Evolutionary conservation across 2,113 vertebrate genomes (phyloP).

Genomic region (Pelvicachromis taeniatus): DNA sequence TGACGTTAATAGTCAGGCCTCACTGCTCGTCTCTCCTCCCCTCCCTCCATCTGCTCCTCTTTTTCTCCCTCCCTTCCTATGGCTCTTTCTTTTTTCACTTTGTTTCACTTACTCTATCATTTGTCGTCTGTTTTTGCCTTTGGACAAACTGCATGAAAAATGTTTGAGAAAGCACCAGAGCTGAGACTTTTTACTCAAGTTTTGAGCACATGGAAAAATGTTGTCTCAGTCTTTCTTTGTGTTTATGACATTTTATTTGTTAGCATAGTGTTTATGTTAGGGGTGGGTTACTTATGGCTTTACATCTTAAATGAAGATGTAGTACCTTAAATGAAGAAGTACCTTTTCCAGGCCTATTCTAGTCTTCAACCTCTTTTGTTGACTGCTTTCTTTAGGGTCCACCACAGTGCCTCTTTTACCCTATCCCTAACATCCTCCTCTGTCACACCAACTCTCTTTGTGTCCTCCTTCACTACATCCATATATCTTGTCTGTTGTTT

Average conservation of each 20-base stretch:
- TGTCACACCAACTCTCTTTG: not conserved
- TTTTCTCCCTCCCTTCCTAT: not conserved
- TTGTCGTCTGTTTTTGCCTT: not conserved
- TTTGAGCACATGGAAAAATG: not conserved
- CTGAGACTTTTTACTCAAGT: not conserved
- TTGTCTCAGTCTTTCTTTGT: not conserved
- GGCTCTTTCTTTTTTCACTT: not conserved
- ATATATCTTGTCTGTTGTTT: not conserved
- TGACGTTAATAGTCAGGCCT: conserved; percentile 58
- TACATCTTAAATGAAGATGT: not conserved
- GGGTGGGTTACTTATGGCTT: not conserved
- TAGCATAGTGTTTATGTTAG: not conserved
- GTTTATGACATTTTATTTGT: not conserved
- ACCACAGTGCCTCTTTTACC: not conserved
- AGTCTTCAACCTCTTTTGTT: not conserved
- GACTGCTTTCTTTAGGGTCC: not conserved
- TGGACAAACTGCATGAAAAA: not conserved
- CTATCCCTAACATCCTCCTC: not conserved
- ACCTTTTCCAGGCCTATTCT: not conserved
- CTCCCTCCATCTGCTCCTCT: conserved; percentile 39
- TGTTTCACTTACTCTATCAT: not conserved
- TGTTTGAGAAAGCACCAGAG: not conserved
- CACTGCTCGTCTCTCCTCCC: conserved; percentile 32
- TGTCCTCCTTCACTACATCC: not conserved
- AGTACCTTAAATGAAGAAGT: not conserved